Evolutionary conservation across 2,113 vertebrate genomes (phyloP), one percentile per base, ranked within the genome.

Genomic region (Chascanopsetta lugubris): DNA sequence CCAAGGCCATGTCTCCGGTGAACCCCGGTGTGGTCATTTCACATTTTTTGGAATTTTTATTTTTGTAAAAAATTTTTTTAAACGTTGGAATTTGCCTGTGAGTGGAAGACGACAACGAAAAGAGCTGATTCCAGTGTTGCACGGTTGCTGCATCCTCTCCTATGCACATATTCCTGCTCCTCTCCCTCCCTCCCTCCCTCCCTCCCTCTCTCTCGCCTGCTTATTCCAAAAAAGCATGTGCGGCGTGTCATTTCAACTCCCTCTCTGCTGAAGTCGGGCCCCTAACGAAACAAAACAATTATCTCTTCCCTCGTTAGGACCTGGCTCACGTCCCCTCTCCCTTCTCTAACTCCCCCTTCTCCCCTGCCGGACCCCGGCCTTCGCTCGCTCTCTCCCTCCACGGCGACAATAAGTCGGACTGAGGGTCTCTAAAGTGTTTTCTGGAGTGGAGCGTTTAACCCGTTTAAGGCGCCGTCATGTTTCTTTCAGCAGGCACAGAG

Each of bases 341-440:
- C 80, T n/a, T 81, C 61, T 81, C 56, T 25, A 76, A 67, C 58
- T 40, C 45, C 51, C 32, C 47, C 49, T 55, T 76, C 69, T 56
- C 79, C 75, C 69, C 72, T 68, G 53, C 63, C 42, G 65, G 70
- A 75, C 67, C n/a, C 61, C 22, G 9, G 61, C 66, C 79, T 77
- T 30, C 63, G 6, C 62, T 66, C 71, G 34, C 8, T n/a, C 18
- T 56, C 29, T 26, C 64, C 62, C 49, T 72, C 63, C 27, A 21
- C 69, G 43, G 67, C 71, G 82, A 87, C 76, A 79, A 53, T 77
- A 82, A 79, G 80, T 86, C 58, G 75, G 70, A 74, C 74, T 59
- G 83, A 87, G 86, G 56, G 81, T 88, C 87, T 88, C 87, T 85
- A 70, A 88, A 90, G 88, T 90, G 89, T 82, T 87, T n/a, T 67